phyloP scores from a whole-genome alignment of 1,140 invertebrate genomes.

The Diploscapter pachys region DNA sequence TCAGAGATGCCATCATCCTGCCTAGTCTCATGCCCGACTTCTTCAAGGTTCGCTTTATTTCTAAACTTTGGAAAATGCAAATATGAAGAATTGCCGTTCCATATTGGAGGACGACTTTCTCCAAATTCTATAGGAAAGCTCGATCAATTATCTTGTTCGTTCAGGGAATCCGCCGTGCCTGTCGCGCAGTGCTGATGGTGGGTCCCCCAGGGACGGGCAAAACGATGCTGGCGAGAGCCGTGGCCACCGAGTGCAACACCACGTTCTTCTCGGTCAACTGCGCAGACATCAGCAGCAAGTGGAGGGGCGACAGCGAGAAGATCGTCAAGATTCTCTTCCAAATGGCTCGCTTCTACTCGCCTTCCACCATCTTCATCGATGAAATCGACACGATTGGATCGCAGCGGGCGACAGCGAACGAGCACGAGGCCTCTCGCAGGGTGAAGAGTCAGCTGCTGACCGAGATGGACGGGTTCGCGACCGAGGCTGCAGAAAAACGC shows the following conservation, averaged over 20 bases:
- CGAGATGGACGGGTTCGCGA: slow-evolving; percentile 82
- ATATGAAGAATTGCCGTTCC: too few relatives aligned
- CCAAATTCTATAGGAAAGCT: not conserved
- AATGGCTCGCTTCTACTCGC: slow-evolving; percentile 88
- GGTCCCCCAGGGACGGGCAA: slow-evolving; percentile 97
- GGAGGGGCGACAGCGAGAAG: slow-evolving; percentile 96
- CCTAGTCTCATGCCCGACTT: slow-evolving; percentile 98
- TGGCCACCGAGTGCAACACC: slow-evolving; percentile 96
- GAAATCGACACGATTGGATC: slow-evolving; percentile 99
- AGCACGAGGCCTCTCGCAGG: slow-evolving; percentile 93
- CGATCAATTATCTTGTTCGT: slow-evolving; percentile 19
- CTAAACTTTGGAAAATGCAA: not conserved
- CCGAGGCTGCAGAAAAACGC: slow-evolving; percentile 66
- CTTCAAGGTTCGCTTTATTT: slow-evolving; percentile 69
- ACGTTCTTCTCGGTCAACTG: slow-evolving; percentile 99
- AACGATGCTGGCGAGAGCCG: slow-evolving; percentile 97
- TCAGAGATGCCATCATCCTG: slow-evolving; percentile 95
- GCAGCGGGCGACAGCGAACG: slow-evolving; percentile 86
- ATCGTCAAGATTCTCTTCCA: slow-evolving; percentile 93
- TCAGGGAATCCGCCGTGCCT: slow-evolving; percentile 55
- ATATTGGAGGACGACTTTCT: too few relatives aligned
- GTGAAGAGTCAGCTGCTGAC: slow-evolving; percentile 97
- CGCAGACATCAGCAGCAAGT: slow-evolving; percentile 93
- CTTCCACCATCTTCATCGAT: slow-evolving; percentile 98
- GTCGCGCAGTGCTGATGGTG: slow-evolving; percentile 61